A percentile compares a stretch with the other conserved stretches of the same genome.
Evolutionary conservation across 2,888 invertebrate genomes (phyloP).

Genomic region (Synergus gifuensis): DNA sequence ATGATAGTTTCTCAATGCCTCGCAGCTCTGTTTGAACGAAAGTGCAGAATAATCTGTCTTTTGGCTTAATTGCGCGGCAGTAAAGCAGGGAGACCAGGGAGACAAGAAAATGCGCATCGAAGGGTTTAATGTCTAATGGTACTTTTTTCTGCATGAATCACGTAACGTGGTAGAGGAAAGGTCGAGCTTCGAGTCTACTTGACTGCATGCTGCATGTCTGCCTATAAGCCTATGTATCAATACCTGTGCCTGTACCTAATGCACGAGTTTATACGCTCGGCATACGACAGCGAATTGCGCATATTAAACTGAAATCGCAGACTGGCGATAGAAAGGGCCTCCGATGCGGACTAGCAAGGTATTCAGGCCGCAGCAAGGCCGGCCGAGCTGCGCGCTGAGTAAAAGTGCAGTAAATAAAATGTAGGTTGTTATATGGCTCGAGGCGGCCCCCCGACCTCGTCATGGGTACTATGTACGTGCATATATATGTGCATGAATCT

Average conservation of each 20-base stretch:
- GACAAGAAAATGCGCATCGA: slow-evolving; percentile 8
- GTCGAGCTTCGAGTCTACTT: slow-evolving; percentile 17
- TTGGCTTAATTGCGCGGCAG: background rate
- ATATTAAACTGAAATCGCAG: slow-evolving; percentile 43
- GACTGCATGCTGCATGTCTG: background rate
- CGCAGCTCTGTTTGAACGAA: background rate
- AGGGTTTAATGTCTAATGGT: background rate
- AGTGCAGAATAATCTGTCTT: background rate
- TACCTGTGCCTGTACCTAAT: slow-evolving; percentile 5
- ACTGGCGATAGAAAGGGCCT: slow-evolving; percentile 49
- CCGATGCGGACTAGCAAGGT: slow-evolving; percentile 53
- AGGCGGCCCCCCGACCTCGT: slow-evolving; percentile 50
- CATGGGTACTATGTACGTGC: slow-evolving; percentile 23
- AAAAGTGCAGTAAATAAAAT: slow-evolving; percentile 54
- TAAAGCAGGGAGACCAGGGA: background rate
- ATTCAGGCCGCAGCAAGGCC: slow-evolving; percentile 55
- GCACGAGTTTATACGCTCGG: slow-evolving; percentile 27
- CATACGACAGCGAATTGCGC: slow-evolving; percentile 39
- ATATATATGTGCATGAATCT: background rate
- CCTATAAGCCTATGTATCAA: background rate
- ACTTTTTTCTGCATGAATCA: slow-evolving; percentile 15
- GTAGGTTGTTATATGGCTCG: slow-evolving; percentile 54
- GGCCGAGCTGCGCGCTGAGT: slow-evolving; percentile 48
- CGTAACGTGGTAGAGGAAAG: slow-evolving; percentile 17
- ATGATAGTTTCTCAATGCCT: background rate